Evolutionary conservation across 2,113 vertebrate species (phyloP), one percentile per base, ranked within the genome.

Genomic region (pig (Sus scrofa)): DNA sequence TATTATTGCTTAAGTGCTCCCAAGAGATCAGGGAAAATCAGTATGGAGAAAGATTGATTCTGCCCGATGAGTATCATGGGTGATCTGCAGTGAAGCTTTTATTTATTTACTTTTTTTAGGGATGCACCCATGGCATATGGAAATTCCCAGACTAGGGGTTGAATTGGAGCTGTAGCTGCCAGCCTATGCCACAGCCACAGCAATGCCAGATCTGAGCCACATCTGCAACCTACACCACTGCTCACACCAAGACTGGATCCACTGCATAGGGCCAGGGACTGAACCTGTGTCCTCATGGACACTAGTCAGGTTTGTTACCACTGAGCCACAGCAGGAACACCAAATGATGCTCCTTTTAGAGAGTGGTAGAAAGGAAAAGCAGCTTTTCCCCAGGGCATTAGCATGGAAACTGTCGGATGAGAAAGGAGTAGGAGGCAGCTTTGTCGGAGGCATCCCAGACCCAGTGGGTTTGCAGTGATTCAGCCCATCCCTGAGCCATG

Each of bases 11-110:
- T 58, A 22, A 30, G 5, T 56, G 6, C 44, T n/a, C 83, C 60
- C 32, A 84, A 88, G 50, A 71, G 74, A 44, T 81, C 11, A 2
- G 27, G 37, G 54, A 30, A 58, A 67, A 78, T 68, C 19, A 6
- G 68, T 22, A n/a, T 50, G 39, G 73, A 87, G 32, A 60, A 56
- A 94, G 68, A 70, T 71, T 65, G 24, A 30, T 96, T 95, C 90
- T 84, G 79, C 37, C 44, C 2, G 6, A 54, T 58, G 70, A 30
- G 32, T 60, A 16, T 86, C n/a, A 7, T 9, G 16, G 83, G 79
- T 62, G 92, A 74, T 93, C 88, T 94, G 86, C 85, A 60, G 34
- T 5, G 1, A 19, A 68, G 19, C 79, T 94, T 44, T 44, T 44
- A 44, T 44, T 44, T 44, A 44, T 44, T n/a, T n/a, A n/a, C n/a